Evolutionary conservation across 2,797 vertebrate species (phyloP), one percentile per base, ranked within the genome.

Genomic region (Pelochelys cantorii): DNA sequence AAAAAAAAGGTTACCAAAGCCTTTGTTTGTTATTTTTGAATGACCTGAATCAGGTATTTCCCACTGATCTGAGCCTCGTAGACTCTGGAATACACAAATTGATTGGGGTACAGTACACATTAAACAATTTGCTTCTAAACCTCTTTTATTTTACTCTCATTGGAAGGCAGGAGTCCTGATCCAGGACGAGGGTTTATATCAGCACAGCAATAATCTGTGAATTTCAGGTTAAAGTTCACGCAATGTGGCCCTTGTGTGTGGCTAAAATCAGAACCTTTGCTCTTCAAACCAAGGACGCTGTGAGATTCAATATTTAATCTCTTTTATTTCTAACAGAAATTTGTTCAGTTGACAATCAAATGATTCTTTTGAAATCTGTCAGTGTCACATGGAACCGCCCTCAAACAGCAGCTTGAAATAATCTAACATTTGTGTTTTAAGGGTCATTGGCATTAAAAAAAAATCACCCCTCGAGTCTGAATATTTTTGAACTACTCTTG

Each of bases 221-320:
- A 52, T 22, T 81, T 78, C 78, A 11, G 29, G 11, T 0, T 11
- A n/a, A 20, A 15, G 2, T 2, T 52, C 53, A n/a, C 7, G 18
- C 29, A 71, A 20, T 42, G 42, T 42, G 5, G 42, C 42, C 42
- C 42, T 42, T 42, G 42, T 5, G 42, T 42, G 42, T 52, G 52
- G 48, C 11, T 29, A 54, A 79, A 53, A 22, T 54, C 74, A 20
- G 59, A 20, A 60, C 1, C 1, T 59, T 22, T 1, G 3, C 0
- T 65, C 2, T 71, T 71, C 37, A 37, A 71, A 0, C 1, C 0
- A 1, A 1, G 2, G 5, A 1, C 1, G 12, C n/a, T 0, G 4
- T 17, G 17, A 15, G 68, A 42, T 52, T 79, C 7, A 0, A 8
- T 12, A 20, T 13, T 13, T 20, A 56, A 3, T 5, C 10, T 55